Evolutionary conservation across 1,140 invertebrate genomes (phyloP), one percentile per base, ranked within the genome.

Genomic region (Epicauta chinensis): DNA sequence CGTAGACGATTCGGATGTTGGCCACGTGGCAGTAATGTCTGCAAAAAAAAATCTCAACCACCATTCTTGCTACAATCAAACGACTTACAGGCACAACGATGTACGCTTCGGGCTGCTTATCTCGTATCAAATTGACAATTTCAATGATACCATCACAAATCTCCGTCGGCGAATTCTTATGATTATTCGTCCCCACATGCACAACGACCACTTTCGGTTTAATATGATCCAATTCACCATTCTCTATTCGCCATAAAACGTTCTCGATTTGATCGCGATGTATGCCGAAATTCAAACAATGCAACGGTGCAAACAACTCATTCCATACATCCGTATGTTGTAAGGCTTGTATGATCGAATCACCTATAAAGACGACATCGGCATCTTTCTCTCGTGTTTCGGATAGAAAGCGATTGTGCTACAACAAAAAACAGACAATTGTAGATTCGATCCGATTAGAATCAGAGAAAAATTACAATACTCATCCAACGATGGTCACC

Each of bases 281-380:
- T 65, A 95, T 91, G 56, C 91, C 90, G 75, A 94, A 93, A 71
- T 93, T 93, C 52, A 93, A 77, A 66, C 84, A 87, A 72, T 93
- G 91, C 62, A 93, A 75, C 14, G 88, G 89, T 31, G 83, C 88
- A 79, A 93, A 93, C 71, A 86, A 80, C 61, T 88, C 81, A 62
- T 85, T 83, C 89, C 90, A 94, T 13, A 90, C 78, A 74, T 89
- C 82, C 29, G 84, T 84, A 61, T 86, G 82, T 64, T 82, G 80
- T 58, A 93, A 71, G 29, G 86, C 81, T 70, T 86, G 81, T 51
- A 93, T 76, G 42, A 92, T 79, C 36, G 88, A 92, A 73, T 94
- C 91, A 5, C 91, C 91, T 37, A 94, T 80, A 64, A 93, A 90
- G 46, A 94, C 77, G n/a, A 95, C 87, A 66, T 94, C 91, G 30